Base-by-base conservation (phyloP, 2,797 vertebrate species). In the Cossypha caffra region DNA sequence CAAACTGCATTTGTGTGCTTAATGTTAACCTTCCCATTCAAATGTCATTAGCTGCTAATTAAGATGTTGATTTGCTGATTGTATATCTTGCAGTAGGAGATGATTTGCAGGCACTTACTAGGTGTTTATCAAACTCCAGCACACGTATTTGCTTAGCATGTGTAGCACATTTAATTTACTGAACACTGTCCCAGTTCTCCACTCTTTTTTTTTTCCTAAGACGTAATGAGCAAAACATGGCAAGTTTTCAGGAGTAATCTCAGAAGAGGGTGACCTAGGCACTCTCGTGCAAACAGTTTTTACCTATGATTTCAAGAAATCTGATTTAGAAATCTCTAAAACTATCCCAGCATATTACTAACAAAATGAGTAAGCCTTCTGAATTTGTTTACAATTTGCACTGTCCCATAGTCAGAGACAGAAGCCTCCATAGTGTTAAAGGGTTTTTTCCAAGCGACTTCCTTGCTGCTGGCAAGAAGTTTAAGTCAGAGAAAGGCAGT, bases 51-150 rank as follows among this genome's bases (percentile, higher is more conserved):
- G 84, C 90, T 95, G 82, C 97, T 98, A 98, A 98, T 98, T 97
- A 98, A 98, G 97, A 97, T 97, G 98, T 97, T 98, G 97, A 97
- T 97, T 96, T 96, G 93, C 95, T 97, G 97, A 97, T 96, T 97
- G 97, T 97, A 81, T 93, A 94, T 96, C 92, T 95, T 95, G 95
- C 96, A 95, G 92, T 85, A 45, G 95, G 95, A 96, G 93, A 94
- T 95, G 93, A 97, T 97, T 97, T 97, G 95, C 95, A 94, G 85
- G 75, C 95, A 94, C 97, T 97, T 97, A 90, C 94, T 97, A 91
- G 93, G 86, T 97, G 88, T 97, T 98, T 97, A 97, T 97, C 97
- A 96, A 96, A 96, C 94, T 95, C 94, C 86, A 96, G 94, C 81
- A 92, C 96, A 96, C 28, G 24, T 91, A 96, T 68, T 96, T 94